phyloP scores from a whole-genome alignment of 2,113 vertebrate genomes.

The Corapipo altera region DNA sequence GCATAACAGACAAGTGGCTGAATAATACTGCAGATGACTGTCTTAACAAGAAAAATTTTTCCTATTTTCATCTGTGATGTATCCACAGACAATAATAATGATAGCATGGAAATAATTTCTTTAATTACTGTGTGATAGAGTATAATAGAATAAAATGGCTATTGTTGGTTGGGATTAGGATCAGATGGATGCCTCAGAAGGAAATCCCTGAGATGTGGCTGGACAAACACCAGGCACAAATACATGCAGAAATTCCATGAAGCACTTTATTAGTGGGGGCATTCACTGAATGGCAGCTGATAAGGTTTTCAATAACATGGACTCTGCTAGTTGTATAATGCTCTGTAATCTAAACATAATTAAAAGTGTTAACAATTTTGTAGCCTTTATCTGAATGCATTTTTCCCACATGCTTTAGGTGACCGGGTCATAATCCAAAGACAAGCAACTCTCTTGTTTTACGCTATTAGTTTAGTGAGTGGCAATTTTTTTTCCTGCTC shows the following conservation, averaged over 20 bases:
- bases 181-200: constrained; percentile 52
- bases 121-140: constrained; percentile 23
- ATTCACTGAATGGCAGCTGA: constrained; percentile 65
- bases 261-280: constrained; percentile 41
- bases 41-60: background rate
- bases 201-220: constrained; percentile 41
- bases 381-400: constrained; percentile 66
- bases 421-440: constrained; percentile 70
- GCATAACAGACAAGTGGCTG: background rate
- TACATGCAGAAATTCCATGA: constrained; percentile 42
- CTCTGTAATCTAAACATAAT: constrained; percentile 62
- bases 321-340: constrained; percentile 22
- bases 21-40: background rate
- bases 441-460: constrained; percentile 66
- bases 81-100: background rate
- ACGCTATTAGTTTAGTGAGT: constrained; percentile 29
- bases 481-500: constrained; percentile 30
- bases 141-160: constrained; percentile 32
- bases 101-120: constrained; percentile 1
- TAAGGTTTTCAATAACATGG: constrained; percentile 62
- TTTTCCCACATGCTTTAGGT: constrained; percentile 71
- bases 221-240: constrained; percentile 70
- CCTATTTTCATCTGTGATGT: background rate
- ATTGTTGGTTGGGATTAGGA: constrained; percentile 57
- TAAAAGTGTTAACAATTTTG: constrained; percentile 71